Conservation (phyloP, 2,888 invertebrate species). For the Rhodophaea formosa region DNA sequence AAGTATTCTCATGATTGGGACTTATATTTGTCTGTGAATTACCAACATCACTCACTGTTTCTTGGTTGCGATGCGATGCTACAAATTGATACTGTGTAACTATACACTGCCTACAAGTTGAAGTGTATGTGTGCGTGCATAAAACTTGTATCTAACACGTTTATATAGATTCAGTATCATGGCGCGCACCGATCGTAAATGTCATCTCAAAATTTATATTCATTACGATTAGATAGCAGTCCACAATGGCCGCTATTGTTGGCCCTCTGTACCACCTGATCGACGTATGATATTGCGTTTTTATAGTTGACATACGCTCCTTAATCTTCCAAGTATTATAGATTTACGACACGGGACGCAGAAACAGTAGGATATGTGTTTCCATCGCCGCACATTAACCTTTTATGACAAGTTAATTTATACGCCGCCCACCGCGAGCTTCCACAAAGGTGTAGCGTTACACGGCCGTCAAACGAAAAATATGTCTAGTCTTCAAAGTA, state of each 20-base stretch:
- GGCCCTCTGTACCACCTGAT: conserved; percentile 65
- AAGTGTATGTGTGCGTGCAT: conserved; percentile 58
- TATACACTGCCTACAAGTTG: conserved; percentile 29
- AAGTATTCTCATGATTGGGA: conserved; percentile 22
- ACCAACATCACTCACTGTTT: conserved; percentile 56
- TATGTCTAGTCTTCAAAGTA: conserved; percentile 31
- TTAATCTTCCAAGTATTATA: conserved; percentile 39
- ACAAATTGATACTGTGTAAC: conserved; percentile 59
- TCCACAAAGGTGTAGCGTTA: conserved; percentile 55
- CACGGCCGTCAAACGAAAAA: conserved; percentile 44
- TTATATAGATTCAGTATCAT: conserved; percentile 72
- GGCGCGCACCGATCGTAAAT: conserved; percentile 76
- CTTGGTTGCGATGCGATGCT: conserved; percentile 56
- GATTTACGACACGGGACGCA: conserved; percentile 51
- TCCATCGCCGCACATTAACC: conserved; percentile 52
- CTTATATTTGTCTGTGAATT: conserved; percentile 59
- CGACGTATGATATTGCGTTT: conserved; percentile 74
- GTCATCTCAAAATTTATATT: conserved; percentile 81
- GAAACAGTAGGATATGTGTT: conserved; percentile 59
- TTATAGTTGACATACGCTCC: conserved; percentile 58
- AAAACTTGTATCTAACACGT: conserved; percentile 64
- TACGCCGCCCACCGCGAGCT: conserved; percentile 56
- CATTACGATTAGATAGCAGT: conserved; percentile 79
- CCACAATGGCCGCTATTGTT: conserved; percentile 74
- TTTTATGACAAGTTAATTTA: conserved; percentile 67